Conservation (phyloP, 2,888 invertebrate genomes). For the Trissonchulus latispiculum region DNA sequence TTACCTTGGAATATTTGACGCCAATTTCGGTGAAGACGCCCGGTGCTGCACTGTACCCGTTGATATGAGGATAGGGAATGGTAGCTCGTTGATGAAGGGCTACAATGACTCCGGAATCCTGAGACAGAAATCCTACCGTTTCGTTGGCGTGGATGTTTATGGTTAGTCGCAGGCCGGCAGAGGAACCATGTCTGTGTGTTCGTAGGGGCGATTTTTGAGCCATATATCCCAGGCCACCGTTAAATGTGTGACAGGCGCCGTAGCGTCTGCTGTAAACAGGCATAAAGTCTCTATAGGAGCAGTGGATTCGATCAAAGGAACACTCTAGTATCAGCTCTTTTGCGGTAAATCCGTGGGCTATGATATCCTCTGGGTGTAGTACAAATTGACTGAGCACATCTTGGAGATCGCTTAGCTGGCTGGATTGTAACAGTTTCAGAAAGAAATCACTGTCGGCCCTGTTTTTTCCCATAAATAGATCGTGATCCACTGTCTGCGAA, state of each 20-base stretch:
- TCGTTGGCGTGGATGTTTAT: slow-evolving; percentile 32
- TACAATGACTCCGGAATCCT: slow-evolving; percentile 31
- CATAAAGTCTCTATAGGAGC: not conserved
- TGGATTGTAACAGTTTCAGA: not conserved
- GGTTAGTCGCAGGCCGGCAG: slow-evolving; percentile 32
- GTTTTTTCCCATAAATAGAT: no score
- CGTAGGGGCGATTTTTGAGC: not conserved
- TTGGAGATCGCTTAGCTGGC: not conserved
- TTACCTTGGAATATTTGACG: not conserved
- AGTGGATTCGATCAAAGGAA: slow-evolving; percentile 15
- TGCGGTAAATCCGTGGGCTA: not conserved
- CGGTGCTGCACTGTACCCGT: slow-evolving; percentile 32
- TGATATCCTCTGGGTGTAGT: not conserved
- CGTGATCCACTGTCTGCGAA: not conserved
- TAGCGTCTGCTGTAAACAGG: slow-evolving; percentile 23
- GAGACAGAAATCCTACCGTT: slow-evolving; percentile 32
- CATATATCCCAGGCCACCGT: slow-evolving; percentile 8
- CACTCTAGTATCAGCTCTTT: slow-evolving; percentile 17
- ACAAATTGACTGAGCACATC: slow-evolving; percentile 2
- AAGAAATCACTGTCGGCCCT: no score
- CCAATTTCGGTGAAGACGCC: slow-evolving; percentile 23
- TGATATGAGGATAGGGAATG: slow-evolving; percentile 31
- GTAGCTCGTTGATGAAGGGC: slow-evolving; percentile 31
- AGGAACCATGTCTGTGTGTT: not conserved
- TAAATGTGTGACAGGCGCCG: slow-evolving; percentile 31